Percentiles rank a stretch among this genome's conserved stretches.
Evolutionary conservation across 2,888 invertebrate genomes (phyloP).

Genomic region (Apeira syringaria): DNA sequence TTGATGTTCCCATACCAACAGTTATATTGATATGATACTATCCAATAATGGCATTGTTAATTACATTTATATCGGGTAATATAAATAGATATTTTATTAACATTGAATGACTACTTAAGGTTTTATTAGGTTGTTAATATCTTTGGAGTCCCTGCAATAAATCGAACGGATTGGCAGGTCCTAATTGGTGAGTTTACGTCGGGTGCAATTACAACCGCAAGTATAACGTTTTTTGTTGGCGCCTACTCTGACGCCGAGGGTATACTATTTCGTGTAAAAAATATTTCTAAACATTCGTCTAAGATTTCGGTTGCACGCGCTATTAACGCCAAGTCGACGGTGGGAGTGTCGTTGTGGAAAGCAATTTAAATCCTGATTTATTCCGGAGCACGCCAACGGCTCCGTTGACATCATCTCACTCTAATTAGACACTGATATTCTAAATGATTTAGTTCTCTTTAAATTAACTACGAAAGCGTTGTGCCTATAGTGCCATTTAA

Average conservation of each 20-base stretch:
- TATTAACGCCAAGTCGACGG: slow-evolving; percentile 76
- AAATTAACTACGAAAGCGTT: slow-evolving; percentile 41
- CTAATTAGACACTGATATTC: slow-evolving; percentile 71
- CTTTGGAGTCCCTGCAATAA: slow-evolving; percentile 47
- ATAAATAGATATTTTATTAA: slow-evolving; percentile 47
- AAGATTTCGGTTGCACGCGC: slow-evolving; percentile 79
- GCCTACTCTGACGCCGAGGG: slow-evolving; percentile 55
- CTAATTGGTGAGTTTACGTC: slow-evolving; percentile 55
- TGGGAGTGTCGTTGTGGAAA: slow-evolving; percentile 78
- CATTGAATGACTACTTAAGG: slow-evolving; percentile 50
- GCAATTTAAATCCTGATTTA: slow-evolving; percentile 79
- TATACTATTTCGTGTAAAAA: slow-evolving; percentile 68
- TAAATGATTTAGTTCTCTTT: slow-evolving; percentile 61
- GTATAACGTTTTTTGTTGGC: slow-evolving; percentile 56
- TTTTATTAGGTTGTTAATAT: slow-evolving; percentile 43
- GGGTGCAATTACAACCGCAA: slow-evolving; percentile 50
- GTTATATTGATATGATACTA: slow-evolving; percentile 63
- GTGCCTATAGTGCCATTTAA: slow-evolving; percentile 35
- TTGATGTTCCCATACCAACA: slow-evolving; percentile 57
- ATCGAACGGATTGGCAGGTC: slow-evolving; percentile 45
- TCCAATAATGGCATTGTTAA: slow-evolving; percentile 61
- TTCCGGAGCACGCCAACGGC: slow-evolving; percentile 59
- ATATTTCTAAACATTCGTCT: slow-evolving; percentile 65
- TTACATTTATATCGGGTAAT: slow-evolving; percentile 54
- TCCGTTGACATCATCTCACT: slow-evolving; percentile 69